Evolutionary conservation across 2,113 vertebrate species (phyloP), one percentile per base, ranked within the genome.

Genomic region (Columba livia): DNA sequence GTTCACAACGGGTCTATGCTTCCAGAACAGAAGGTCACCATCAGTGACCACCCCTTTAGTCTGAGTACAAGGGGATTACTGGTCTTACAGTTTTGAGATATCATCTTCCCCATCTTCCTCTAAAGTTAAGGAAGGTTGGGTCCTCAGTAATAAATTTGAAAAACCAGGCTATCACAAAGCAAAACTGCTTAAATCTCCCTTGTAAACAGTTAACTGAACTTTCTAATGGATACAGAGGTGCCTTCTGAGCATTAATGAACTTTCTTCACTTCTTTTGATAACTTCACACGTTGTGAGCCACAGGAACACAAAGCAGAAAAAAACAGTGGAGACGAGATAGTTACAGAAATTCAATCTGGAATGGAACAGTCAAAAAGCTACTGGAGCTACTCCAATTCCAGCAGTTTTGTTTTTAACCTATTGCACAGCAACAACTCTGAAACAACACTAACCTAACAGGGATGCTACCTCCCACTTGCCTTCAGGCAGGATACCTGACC

Each of bases 391-490:
- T 8, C 24, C 26, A 58, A 8, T 75, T 64, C 15, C 54, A 74
- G n/a, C 6, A 66, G 48, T 40, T 82, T 77, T 58, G 12, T 3
- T 54, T 88, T 72, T 51, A 85, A 79, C 28, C 42, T 50, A 7
- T 4, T 4, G 31, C 36, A 50, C 2, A 2, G 38, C 34, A 66
- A 20, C 38, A 73, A 3, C 31, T 28, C 60, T 1, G 2, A 70
- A 88, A 57, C 7, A 79, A 3, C 8, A 15, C 25, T 20, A 38
- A 74, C 26, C 8, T 44, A 19, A 53, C 1, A 0, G 19, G 1
- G 4, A 40, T n/a, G 14, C 38, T 67, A 61, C 40, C 11, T 50
- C 38, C 26, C 1, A 0, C 12, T 58, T 38, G 14, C 1, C 2
- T 31, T 74, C 32, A 34, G 40, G 44, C 53, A 44, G 40, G 25